Evolutionary conservation across 1,140 invertebrate genomes (phyloP).

Genomic region (Lutraria rhynchaena): DNA sequence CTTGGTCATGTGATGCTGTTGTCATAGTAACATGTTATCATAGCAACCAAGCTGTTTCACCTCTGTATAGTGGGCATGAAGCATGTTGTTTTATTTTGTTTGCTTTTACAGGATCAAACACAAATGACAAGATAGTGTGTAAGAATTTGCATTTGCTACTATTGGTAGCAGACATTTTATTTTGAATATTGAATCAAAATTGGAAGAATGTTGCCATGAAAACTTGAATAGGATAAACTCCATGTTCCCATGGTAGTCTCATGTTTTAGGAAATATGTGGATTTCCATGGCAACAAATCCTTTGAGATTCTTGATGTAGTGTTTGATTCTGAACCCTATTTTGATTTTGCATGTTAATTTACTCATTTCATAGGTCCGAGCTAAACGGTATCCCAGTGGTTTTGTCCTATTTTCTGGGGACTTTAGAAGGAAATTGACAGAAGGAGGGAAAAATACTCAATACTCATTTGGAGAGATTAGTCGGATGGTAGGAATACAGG

Average conservation of each 20-base stretch:
- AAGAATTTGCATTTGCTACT: too few species aligned
- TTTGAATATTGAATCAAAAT: too few species aligned
- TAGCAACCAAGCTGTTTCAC: slow-evolving; percentile 44
- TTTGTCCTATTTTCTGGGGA: slow-evolving; percentile 99
- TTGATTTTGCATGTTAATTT: slow-evolving; percentile 58
- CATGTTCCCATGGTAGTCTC: too few species aligned
- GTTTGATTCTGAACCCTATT: slow-evolving; percentile 22
- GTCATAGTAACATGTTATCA: slow-evolving; percentile 51
- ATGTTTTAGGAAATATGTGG: too few species aligned
- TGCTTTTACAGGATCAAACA: slow-evolving; percentile 41
- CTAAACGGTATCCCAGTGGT: slow-evolving; percentile 90
- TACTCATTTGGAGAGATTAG: slow-evolving; percentile 98
- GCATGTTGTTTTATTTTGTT: slow-evolving; percentile 47
- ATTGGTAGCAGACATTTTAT: too few species aligned
- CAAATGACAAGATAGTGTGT: slow-evolving; percentile 1
- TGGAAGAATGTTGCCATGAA: too few species aligned
- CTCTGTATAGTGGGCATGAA: slow-evolving; percentile 42
- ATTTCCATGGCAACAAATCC: slow-evolving; percentile 24
- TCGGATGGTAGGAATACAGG: slow-evolving; percentile 96
- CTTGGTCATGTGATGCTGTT: slow-evolving; percentile 48
- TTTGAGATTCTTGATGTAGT: neutral
- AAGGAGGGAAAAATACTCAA: slow-evolving; percentile 91
- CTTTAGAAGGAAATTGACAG: slow-evolving; percentile 92
- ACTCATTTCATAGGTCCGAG: slow-evolving; percentile 63
- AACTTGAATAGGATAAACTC: too few species aligned